Evolutionary conservation across 2,113 vertebrate species (phyloP).

Genomic region (Heterotilapia buettikoferi): DNA sequence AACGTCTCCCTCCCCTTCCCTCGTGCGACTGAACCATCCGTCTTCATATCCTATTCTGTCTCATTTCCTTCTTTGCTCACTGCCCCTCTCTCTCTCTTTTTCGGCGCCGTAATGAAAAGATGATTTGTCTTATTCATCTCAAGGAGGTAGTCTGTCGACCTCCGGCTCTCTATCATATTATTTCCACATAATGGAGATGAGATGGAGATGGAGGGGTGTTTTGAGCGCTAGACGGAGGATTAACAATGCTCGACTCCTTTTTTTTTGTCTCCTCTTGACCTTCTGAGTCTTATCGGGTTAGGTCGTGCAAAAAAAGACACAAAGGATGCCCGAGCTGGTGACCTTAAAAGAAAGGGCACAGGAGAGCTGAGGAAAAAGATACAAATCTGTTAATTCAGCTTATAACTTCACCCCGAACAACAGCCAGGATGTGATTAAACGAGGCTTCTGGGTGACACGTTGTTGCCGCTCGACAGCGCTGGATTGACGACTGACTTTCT

Average conservation of each 20-base stretch:
- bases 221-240: neutral
- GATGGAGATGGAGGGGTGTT: slow-evolving; percentile 24
- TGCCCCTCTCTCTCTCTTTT: neutral
- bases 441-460: neutral
- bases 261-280: slow-evolving; percentile 3
- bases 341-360: neutral
- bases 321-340: neutral
- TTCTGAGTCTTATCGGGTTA: neutral
- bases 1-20: neutral
- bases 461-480: neutral
- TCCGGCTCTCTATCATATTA: slow-evolving; percentile 22
- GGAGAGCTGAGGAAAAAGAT: neutral
- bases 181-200: slow-evolving; percentile 36
- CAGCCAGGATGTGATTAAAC: neutral
- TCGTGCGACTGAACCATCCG: neutral
- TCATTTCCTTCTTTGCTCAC: slow-evolving; percentile 16
- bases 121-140: slow-evolving; percentile 49
- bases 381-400: neutral
- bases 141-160: slow-evolving; percentile 8
- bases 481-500: slow-evolving; percentile 7
- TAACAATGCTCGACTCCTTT: neutral
- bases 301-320: neutral
- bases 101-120: slow-evolving; percentile 23
- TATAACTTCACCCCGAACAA: neutral
- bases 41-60: slow-evolving; percentile 23